Base-by-base conservation (phyloP, 1,140 invertebrate species). In the Nasonia giraulti region DNA sequence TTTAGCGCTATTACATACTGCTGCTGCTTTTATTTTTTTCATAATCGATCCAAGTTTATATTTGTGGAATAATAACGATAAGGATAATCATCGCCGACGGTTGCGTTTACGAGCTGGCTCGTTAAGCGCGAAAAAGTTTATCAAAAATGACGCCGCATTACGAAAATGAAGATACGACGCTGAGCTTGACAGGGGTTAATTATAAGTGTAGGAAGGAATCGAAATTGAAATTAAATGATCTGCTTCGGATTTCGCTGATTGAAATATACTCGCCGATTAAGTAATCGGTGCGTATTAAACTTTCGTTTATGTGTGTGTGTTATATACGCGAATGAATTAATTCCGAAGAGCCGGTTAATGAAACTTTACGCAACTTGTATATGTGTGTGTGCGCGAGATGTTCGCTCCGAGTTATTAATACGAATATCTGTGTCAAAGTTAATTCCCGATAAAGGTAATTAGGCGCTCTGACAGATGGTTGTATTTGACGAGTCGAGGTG, bases 221-320 rank as follows among this genome's bases (percentile, higher is more conserved):
- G 55, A 62, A 62, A 62, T 62, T 62, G 55, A 62, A 62, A 62
- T 62, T 62, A 62, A 62, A 62, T 62, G 55, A 62, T 62, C 55
- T 62, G 20, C 55, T 62, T 62, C 20, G 55, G 20, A n/a, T 62
- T 62, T 20, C 6, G 17, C 55, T 62, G 55, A 62, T 62, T 62
- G 55, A 62, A 62, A 62, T 62, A 62, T 62, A 62, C 55, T 62
- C 55, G 20, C 3, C 55, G 55, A 62, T 62, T 62, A 62, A 62
- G 55, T 62, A 62, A 62, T 62, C 55, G 17, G 55, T 62, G 33
- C 27, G 1, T 62, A 20, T 20, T 20, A 62, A 20, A 62, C 40
- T 44, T 44, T 44, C 40, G 8, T 44, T 44, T 44, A 44, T 44
- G 0, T 37, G 33, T 37, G 33, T 1, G 27, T 2, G 27, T 27